Percentiles rank a stretch among this genome's conserved stretches.
Conservation (phyloP, 2,797 vertebrate species). For the Gobionotothen gibberifrons region DNA sequence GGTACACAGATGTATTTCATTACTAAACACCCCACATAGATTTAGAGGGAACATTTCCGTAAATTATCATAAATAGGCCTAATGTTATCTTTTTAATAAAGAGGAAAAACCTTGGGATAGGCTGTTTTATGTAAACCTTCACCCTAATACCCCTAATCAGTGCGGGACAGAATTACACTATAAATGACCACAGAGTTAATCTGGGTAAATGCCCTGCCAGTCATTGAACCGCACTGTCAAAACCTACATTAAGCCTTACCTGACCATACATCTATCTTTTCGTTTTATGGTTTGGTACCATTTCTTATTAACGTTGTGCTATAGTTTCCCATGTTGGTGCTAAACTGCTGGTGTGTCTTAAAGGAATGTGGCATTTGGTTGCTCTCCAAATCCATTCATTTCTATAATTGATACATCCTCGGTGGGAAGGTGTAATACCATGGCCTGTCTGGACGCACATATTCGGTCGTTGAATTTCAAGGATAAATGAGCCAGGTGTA, state of each 20-base stretch:
- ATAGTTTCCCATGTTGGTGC: neutral
- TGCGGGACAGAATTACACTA: conserved; percentile 1
- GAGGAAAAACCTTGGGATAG: conserved; percentile 2
- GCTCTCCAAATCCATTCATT: conserved; percentile 23
- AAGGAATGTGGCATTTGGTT: conserved; percentile 42
- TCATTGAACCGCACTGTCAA: conserved; percentile 11
- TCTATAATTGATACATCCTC: conserved; percentile 8
- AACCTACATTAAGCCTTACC: neutral
- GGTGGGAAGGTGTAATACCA: conserved; percentile 29
- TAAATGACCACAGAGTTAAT: conserved; percentile 6
- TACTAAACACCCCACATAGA: conserved; percentile 16
- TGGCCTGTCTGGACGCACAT: conserved; percentile 9
- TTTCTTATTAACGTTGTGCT: conserved; percentile 15
- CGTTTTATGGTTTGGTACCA: conserved; percentile 26
- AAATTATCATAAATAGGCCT: neutral
- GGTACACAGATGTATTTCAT: conserved; percentile 8
- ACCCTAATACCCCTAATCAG: conserved; percentile 18
- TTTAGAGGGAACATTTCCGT: conserved; percentile 9
- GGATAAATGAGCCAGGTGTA: neutral
- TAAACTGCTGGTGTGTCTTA: neutral
- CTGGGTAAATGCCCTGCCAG: conserved; percentile 6
- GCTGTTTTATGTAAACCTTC: neutral
- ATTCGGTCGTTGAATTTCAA: conserved; percentile 1
- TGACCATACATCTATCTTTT: conserved; percentile 6
- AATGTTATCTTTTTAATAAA: conserved; percentile 21